A percentile compares a stretch with the other conserved stretches of the same genome.
Conservation (phyloP, 2,888 invertebrate genomes). For the Eristalis arbustorum region DNA sequence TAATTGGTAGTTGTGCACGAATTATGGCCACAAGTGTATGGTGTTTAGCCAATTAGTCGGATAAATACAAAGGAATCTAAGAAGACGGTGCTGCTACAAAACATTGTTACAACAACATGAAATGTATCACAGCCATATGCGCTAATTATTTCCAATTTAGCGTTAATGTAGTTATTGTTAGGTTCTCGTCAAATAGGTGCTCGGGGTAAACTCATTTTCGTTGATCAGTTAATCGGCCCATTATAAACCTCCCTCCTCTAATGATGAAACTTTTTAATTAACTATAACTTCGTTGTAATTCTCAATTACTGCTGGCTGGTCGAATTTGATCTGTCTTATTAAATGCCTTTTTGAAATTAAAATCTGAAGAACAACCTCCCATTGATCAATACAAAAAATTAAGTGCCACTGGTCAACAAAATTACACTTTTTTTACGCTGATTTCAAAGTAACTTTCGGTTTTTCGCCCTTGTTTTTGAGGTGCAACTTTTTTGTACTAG, state of each 20-base stretch:
- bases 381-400: not conserved
- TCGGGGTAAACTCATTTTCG: not conserved
- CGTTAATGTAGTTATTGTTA: not conserved
- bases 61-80: too few species aligned
- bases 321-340: not conserved
- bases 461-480: too few species aligned
- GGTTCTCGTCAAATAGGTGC: not conserved
- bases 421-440: too few species aligned
- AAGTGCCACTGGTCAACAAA: too few species aligned
- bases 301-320: not conserved
- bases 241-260: not conserved
- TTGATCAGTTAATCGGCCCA: not conserved
- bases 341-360: not conserved
- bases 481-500: too few species aligned
- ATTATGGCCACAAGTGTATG: not conserved
- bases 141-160: not conserved
- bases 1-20: not conserved
- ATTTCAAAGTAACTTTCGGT: too few species aligned
- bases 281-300: not conserved
- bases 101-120: not conserved
- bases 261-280: not conserved
- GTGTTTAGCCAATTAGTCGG: not conserved
- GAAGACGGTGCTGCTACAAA: not conserved
- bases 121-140: not conserved
- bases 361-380: not conserved